phyloP scores from a whole-genome alignment of 1,140 invertebrate species.

The Drosophila azteca region DNA sequence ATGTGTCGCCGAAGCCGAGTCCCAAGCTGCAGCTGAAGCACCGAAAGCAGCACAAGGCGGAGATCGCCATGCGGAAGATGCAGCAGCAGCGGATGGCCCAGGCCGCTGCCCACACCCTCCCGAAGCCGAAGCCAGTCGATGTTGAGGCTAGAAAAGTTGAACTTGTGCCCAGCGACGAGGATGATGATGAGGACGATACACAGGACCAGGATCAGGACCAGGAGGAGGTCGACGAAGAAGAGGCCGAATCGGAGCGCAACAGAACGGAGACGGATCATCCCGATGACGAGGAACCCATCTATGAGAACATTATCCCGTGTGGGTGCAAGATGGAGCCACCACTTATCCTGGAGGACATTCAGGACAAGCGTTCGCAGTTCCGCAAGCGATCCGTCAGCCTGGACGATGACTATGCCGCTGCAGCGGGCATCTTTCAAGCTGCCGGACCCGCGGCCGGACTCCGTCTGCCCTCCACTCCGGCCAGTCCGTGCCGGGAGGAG shows the following conservation, averaged over 20 bases:
- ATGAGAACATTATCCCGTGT: constrained; percentile 73
- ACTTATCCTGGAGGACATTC: not conserved
- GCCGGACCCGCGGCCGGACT: constrained; percentile 44
- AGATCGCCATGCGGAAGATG: constrained; percentile 72
- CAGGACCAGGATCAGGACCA: constrained; percentile 42
- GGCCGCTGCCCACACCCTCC: constrained; percentile 63
- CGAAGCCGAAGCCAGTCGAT: constrained; percentile 63
- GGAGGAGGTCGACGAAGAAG: constrained; percentile 24
- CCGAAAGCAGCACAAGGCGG: constrained; percentile 72
- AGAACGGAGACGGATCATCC: constrained; percentile 31
- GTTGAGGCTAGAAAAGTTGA: constrained; percentile 66
- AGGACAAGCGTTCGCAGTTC: constrained; percentile 68
- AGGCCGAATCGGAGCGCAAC: constrained; percentile 22
- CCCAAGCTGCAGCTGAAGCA: constrained; percentile 84
- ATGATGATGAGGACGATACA: constrained; percentile 38
- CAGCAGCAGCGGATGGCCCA: constrained; percentile 64
- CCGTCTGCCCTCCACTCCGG: constrained; percentile 84
- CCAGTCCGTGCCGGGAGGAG: constrained; percentile 84
- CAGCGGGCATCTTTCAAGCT: not conserved
- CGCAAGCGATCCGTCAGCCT: constrained; percentile 89
- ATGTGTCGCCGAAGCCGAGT: constrained; percentile 87
- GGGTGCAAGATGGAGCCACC: constrained; percentile 42
- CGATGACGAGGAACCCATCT: constrained; percentile 71
- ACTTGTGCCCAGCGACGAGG: constrained; percentile 51
- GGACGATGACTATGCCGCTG: constrained; percentile 68